Conservation (phyloP, 2,888 invertebrate species). For the Callinectes sapidus region DNA sequence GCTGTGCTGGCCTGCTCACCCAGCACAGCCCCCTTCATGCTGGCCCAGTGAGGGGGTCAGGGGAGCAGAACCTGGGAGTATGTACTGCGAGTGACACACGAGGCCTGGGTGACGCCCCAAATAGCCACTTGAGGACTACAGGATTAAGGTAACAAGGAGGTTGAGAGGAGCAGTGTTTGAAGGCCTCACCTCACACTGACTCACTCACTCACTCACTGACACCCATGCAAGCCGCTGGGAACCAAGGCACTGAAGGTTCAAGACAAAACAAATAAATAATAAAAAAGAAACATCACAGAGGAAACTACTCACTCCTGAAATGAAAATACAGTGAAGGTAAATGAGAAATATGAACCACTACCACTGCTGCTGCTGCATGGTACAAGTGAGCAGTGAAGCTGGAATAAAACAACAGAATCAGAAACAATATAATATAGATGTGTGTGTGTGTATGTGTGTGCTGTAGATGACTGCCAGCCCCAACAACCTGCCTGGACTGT, state of each 20-base stretch:
- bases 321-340: neutral
- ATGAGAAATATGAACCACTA: neutral
- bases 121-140: neutral
- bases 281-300: neutral
- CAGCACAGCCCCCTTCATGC: neutral
- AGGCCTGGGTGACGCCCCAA: neutral
- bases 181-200: neutral
- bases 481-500: no score
- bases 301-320: neutral
- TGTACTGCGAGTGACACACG: neutral
- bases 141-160: neutral
- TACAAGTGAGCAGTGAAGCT: no score
- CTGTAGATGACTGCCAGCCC: no score
- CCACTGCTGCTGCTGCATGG: neutral
- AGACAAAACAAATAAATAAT: neutral
- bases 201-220: neutral
- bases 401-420: neutral
- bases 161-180: neutral
- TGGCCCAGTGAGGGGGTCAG: neutral
- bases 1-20: constrained; percentile 36
- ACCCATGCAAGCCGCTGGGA: neutral
- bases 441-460: no score
- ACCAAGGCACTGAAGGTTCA: neutral
- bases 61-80: neutral
- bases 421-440: no score